Percentiles rank a stretch among this genome's conserved stretches.
Evolutionary conservation across 1,140 invertebrate species (phyloP).

Genomic region (Micrasema minimum): DNA sequence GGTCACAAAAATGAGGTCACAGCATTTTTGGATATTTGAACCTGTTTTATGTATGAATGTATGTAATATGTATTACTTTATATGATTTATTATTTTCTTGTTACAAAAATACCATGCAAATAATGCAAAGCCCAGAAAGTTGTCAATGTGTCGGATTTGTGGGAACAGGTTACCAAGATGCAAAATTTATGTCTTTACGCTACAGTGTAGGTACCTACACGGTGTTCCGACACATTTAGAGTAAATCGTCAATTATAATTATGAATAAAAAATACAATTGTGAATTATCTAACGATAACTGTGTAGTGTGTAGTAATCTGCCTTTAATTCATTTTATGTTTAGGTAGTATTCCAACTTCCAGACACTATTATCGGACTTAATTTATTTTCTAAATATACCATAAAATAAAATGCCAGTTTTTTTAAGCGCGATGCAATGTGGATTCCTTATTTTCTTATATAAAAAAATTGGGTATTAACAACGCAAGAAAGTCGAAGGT

Average conservation of each 20-base stretch:
- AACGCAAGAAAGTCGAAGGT: no score
- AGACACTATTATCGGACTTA: background rate
- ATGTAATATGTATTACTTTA: background rate
- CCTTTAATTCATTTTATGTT: background rate
- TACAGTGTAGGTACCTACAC: background rate
- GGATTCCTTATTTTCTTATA: no score
- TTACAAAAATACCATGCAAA: background rate
- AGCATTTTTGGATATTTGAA: background rate
- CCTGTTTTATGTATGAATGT: background rate
- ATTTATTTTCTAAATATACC: no score
- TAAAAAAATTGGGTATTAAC: no score
- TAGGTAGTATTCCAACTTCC: background rate
- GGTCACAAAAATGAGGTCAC: background rate
- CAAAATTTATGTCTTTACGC: background rate
- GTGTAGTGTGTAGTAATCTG: background rate
- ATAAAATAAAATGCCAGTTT: no score
- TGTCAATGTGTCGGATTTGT: slow-evolving; percentile 28
- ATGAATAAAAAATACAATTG: background rate
- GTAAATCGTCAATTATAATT: background rate
- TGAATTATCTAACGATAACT: background rate
- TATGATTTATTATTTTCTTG: background rate
- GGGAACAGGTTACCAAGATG: slow-evolving; percentile 15
- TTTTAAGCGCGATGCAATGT: no score
- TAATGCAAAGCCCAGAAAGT: background rate
- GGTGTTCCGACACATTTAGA: background rate